A percentile compares a stretch with the other conserved stretches of the same genome.
These are phyloP conservation scores for Hetaerina americana DNA, from an alignment of 1,140 invertebrate species.

Conservation along the genomic window DNA sequence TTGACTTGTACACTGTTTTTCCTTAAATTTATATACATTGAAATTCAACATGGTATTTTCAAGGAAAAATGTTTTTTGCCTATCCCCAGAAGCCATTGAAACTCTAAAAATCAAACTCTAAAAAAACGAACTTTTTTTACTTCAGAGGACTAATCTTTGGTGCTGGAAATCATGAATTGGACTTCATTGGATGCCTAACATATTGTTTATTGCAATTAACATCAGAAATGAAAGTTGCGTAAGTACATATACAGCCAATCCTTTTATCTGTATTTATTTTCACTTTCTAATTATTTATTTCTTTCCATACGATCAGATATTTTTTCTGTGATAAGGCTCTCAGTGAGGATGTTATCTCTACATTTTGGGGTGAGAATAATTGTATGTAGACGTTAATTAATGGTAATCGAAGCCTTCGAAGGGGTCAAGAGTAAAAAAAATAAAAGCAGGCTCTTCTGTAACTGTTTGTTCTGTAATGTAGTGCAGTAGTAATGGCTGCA, in stretches of 20 bases:
- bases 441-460: too few species aligned
- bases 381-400: too few species aligned
- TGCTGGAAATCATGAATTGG: conserved; percentile 84
- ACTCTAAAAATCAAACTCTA: too few species aligned
- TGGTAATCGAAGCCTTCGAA: too few species aligned
- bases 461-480: too few species aligned
- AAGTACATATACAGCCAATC: conserved; percentile 15
- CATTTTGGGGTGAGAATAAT: too few species aligned
- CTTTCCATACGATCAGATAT: neutral
- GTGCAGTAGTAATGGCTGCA: too few species aligned
- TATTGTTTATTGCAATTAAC: conserved; percentile 91
- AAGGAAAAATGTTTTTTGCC: conserved; percentile 10
- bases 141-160: conserved; percentile 74
- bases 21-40: conserved; percentile 84
- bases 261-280: conserved; percentile 5
- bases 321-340: neutral
- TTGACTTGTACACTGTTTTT: too few species aligned
- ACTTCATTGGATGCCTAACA: conserved; percentile 90
- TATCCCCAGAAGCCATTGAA: conserved; percentile 8
- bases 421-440: too few species aligned
- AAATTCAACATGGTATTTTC: conserved; percentile 39
- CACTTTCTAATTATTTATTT: conserved; percentile 3
- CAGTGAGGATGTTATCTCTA: too few species aligned
- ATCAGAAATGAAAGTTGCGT: conserved; percentile 73
- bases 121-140: neutral